Percentiles rank a stretch among this genome's conserved stretches.
Evolutionary conservation across 2,888 invertebrate species (phyloP).

Genomic region (Caenorhabditis sp.): DNA sequence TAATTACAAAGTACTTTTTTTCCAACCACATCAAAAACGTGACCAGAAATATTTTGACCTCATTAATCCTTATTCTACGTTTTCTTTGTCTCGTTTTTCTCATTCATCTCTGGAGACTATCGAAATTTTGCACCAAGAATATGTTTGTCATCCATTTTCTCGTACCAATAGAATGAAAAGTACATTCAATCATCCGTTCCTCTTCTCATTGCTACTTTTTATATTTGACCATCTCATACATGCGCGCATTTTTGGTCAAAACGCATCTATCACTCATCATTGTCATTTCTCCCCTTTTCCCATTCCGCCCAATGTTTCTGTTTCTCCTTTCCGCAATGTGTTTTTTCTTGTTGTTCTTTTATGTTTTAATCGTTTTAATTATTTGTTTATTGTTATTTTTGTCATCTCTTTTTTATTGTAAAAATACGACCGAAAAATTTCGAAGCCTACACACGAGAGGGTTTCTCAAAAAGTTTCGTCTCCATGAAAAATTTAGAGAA

Average conservation of each 20-base stretch:
- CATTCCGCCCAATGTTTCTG: background rate
- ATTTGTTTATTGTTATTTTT: too few relatives aligned
- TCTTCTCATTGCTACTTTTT: background rate
- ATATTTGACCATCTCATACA: background rate
- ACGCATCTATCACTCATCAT: constrained; percentile 1
- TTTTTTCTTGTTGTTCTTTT: background rate
- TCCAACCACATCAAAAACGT: too few relatives aligned
- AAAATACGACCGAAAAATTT: too few relatives aligned
- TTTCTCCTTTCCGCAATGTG: too few relatives aligned
- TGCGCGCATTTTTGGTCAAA: background rate
- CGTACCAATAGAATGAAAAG: background rate
- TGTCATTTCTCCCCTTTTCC: background rate
- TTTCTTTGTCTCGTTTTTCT: background rate
- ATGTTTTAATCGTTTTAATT: too few relatives aligned
- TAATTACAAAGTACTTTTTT: too few relatives aligned
- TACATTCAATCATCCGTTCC: constrained; percentile 1
- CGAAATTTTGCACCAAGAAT: background rate
- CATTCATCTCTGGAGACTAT: background rate
- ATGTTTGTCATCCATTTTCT: background rate
- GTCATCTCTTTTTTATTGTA: too few relatives aligned
- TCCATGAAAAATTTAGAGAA: too few relatives aligned
- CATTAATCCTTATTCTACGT: too few relatives aligned
- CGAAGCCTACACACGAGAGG: too few relatives aligned
- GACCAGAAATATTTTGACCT: too few relatives aligned
- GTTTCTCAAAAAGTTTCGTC: too few relatives aligned